Evolutionary conservation across 2,888 invertebrate genomes (phyloP), one percentile per base, ranked within the genome.

Genomic region (Papilio elwesi): DNA sequence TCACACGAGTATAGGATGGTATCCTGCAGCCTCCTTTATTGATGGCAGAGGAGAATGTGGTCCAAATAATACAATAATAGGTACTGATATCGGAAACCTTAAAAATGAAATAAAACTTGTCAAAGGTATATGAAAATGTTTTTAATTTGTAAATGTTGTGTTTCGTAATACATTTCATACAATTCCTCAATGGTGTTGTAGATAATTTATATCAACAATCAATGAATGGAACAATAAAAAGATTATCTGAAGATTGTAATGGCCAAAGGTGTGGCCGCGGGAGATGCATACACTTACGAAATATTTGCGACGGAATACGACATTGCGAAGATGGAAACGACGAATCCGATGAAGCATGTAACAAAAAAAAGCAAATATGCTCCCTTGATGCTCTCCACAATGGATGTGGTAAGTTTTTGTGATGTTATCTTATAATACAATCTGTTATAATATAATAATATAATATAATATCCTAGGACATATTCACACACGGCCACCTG

Each of bases 321-420:
- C 94, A 97, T 79, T 97, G 97, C 79, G 94, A 95, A 71, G 95
- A 96, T 81, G 95, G 94, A 12, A 93, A 90, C 53, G 97, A 97
- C 80, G 97, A 97, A 85, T 83, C 89, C 5, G 80, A 83, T 16
- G 79, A 81, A 16, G 84, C 93, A 0, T 96, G 96, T 79, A 73
- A 82, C 12, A 85, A 83, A 64, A 91, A 92, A 77, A 77, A 81
- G 6, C 52, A 70, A 12, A 75, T 87, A 48, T 93, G 93, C 74
- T 68, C 75, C 1, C 72, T 76, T 0, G 86, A 91, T 71, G 90
- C 90, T 0, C 85, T 87, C 76, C 81, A 85, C 72, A 80, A 78
- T 74, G 91, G 90, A 78, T 93, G 93, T 78, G 90, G 93, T 93
- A 82, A 83, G 8, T 11, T n/a, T 38, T 59, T 7, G 26, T 26